Evolutionary conservation across 2,888 invertebrate genomes (phyloP), one percentile per base, ranked within the genome.

Genomic region (Drosophila greeni): DNA sequence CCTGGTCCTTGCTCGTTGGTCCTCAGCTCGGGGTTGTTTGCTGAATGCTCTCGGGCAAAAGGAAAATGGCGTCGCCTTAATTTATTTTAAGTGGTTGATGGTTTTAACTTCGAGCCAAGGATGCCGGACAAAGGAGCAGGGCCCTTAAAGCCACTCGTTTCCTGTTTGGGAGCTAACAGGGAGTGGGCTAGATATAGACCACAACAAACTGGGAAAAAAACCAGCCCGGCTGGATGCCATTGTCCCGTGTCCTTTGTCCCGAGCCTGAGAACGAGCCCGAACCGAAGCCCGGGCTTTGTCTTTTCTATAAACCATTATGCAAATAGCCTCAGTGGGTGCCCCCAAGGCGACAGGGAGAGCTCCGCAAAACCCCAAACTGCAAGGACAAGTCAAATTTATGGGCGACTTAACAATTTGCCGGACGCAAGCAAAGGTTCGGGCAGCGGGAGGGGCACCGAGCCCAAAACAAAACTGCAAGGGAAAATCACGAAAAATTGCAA

Each of bases 391-490:
- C 85, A 85, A 85, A 86, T 86, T 86, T 84, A 86, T 86, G 79
- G 85, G 77, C 80, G 85, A 85, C 86, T 86, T 86, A 86, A 85
- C 82, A 81, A 86, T 83, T 86, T 86, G 84, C 70, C 51, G 53
- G 53, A 29, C 48, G 24, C 66, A 33, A 37, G 43, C 55, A 60
- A 37, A 43, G 34, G 59, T 39, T 12, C 31, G 29, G 11, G 6
- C 14, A 26, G 16, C 16, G 26, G 34, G 11, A 14, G 16, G 12
- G 23, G 65, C 20, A 61, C 56, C 57, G 58, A 72, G 45, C 42
- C 45, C 69, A 49, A 45, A 65, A 43, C 70, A 65, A 79, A 84
- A 70, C 66, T 74, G 68, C 68, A 66, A 72, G 59, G 73, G 74
- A 78, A 60, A 72, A 78, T 79, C 74, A 70, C 66, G 49, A 70